A percentile compares a stretch with the other conserved stretches of the same genome.
Evolutionary conservation across 1,140 invertebrate genomes (phyloP).

Genomic region (Acromyrmex heyeri): DNA sequence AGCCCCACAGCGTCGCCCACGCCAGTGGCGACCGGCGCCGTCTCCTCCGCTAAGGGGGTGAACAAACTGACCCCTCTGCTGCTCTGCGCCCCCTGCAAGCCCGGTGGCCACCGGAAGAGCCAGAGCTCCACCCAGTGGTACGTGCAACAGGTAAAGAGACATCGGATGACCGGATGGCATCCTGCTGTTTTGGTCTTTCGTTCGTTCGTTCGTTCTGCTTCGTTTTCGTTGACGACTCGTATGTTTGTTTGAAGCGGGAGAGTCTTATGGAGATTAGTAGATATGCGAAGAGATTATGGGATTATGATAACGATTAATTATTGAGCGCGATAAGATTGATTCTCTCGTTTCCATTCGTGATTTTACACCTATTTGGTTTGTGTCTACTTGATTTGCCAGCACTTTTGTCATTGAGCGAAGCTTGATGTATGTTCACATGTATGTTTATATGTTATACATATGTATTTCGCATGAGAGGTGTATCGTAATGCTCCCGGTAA

Average conservation of each 20-base stretch:
- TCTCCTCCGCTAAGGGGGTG: constrained; percentile 72
- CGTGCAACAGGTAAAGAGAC: constrained; percentile 85
- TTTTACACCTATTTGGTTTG: neutral
- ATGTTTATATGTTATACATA: neutral
- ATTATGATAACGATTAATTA: constrained; percentile 35
- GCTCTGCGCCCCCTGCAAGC: constrained; percentile 84
- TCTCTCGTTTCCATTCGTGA: neutral
- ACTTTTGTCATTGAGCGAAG: constrained; percentile 12
- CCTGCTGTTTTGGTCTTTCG: neutral
- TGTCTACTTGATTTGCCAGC: neutral
- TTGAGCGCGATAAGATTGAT: constrained; percentile 40
- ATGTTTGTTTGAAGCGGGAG: neutral
- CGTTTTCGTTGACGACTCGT: neutral
- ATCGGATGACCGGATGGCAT: constrained; percentile 39
- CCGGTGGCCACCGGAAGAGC: constrained; percentile 79
- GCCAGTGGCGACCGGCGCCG: constrained; percentile 55
- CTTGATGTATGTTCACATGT: neutral
- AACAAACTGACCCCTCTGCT: constrained; percentile 83
- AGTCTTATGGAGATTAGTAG: neutral
- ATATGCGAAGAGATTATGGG: neutral
- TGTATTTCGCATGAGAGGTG: constrained; percentile 13
- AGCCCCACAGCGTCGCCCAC: constrained; percentile 81
- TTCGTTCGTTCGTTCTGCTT: constrained; percentile 10
- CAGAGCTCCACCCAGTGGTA: constrained; percentile 85
- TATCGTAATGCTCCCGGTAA: constrained; percentile 4